phyloP scores from a whole-genome alignment of 1,140 invertebrate genomes.

The Neodiprion fabricii region DNA sequence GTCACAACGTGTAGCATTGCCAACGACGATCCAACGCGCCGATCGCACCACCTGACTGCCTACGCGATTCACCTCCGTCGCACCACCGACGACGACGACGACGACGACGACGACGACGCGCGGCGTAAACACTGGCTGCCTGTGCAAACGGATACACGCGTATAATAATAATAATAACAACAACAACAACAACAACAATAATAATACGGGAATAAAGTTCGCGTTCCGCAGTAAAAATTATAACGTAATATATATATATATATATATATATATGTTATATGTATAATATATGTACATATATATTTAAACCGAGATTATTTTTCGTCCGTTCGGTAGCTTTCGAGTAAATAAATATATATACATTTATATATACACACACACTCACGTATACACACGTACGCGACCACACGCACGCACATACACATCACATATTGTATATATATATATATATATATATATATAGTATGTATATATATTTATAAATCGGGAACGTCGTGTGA shows the following conservation, averaged over 20 bases:
- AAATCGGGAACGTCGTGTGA: not conserved
- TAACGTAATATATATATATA: no score
- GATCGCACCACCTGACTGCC: slow-evolving; percentile 10
- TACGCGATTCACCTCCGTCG: not conserved
- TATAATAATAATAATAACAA: no score
- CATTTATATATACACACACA: slow-evolving; percentile 5
- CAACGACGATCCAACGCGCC: slow-evolving; percentile 23
- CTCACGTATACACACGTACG: not conserved
- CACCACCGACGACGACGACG: slow-evolving; percentile 33
- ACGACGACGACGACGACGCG: slow-evolving; percentile 48
- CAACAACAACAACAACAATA: no score
- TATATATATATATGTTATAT: no score
- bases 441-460: not conserved
- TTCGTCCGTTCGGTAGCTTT: no score
- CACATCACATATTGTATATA: not conserved
- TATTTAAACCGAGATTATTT: no score
- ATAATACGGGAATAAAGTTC: no score
- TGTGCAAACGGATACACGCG: no score
- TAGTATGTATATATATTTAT: no score
- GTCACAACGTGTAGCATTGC: slow-evolving; percentile 56
- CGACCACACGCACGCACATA: slow-evolving; percentile 1
- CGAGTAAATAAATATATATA: no score
- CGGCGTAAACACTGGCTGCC: slow-evolving; percentile 22
- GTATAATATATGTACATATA: no score
- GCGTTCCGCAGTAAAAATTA: no score